Evolutionary conservation across 2,888 invertebrate genomes (phyloP), one percentile per base, ranked within the genome.

Genomic region (Sericinus montela): DNA sequence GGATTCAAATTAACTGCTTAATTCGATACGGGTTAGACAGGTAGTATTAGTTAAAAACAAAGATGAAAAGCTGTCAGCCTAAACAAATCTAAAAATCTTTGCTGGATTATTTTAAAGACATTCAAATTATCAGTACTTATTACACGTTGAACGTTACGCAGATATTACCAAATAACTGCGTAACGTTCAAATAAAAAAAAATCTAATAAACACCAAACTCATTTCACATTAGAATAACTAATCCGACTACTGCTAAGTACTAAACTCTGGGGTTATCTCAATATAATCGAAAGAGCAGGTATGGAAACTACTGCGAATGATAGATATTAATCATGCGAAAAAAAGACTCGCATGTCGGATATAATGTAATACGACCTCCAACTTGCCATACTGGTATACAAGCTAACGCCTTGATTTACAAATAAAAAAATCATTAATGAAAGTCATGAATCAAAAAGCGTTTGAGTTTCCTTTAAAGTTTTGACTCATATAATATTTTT

Each of bases 251-350:
- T 46, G 9, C 32, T 51, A 42, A 41, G 42, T 41, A 32, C 42
- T 45, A 45, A 51, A 41, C 45, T 45, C 19, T 41, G 23, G 29
- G 50, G 50, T 46, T 51, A 46, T 45, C 42, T 42, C 8, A 35
- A 23, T 13, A 37, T 41, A 36, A 45, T 46, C 32, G 37, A 38
- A 16, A 23, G 28, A 28, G 37, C 45, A 35, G 39, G 50, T 29
- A 30, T 50, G 50, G 50, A 41, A 45, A 51, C 50, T 51, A 51
- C 50, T 45, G 50, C 45, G 32, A 45, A 51, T 45, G 37, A 45
- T 45, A 28, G 37, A 45, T 45, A 45, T 51, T 51, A 51, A 51
- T 51, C 50, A 51, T 42, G 43, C 37, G 44, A 35, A 30, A 25
- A 45, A 50, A 45, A 45, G 19, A 51, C 35, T 35, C 10, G n/a